Evolutionary conservation across 2,888 invertebrate species (phyloP), one percentile per base, ranked within the genome.

Genomic region (Chalcosyrphus nemorum): DNA sequence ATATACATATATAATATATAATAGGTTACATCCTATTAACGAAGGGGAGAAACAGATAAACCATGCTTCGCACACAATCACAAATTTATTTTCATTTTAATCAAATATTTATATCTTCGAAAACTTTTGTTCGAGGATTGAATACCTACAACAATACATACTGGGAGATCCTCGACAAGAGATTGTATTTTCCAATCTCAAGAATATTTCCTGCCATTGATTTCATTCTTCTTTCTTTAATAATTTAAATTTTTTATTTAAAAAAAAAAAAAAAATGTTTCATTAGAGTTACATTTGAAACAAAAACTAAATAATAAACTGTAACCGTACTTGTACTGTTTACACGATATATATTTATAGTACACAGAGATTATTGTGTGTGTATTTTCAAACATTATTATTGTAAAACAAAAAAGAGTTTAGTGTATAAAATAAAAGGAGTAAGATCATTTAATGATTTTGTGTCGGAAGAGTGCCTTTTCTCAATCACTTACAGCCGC

Each of bases 401-500:
- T 77, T 82, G 81, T 82, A 77, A 72, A 82, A 72, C 77, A 72
- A 35, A 76, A 76, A 63, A 54, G 50, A 77, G n/a, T 61, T 77
- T 82, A 82, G 82, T 68, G 72, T 82, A 82, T 82, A 63, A n/a
- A 78, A 82, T 72, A 77, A 82, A 72, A 68, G 78, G 61, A 78
- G 59, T 74, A 77, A 78, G 78, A 72, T 61, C 72, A 82, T 74
- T 74, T 50, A 63, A 74, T 81, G 80, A 81, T 66, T 61, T 61
- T 32, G 43, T 56, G 41, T 54, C n/a, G 15, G 9, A 43, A 19
- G 15, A 6, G 19, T 32, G 13, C 17, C 45, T 54, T 15, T 29
- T 5, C 7, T 29, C 9, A n/a, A n/a, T n/a, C n/a, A n/a, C n/a
- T n/a, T n/a, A n/a, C n/a, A n/a, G 32, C 0, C 2, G 7, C 2